A percentile compares a stretch with the other conserved stretches of the same genome.
phyloP scores from a whole-genome alignment of 2,888 invertebrate genomes.

The Celastrina argiolus region DNA sequence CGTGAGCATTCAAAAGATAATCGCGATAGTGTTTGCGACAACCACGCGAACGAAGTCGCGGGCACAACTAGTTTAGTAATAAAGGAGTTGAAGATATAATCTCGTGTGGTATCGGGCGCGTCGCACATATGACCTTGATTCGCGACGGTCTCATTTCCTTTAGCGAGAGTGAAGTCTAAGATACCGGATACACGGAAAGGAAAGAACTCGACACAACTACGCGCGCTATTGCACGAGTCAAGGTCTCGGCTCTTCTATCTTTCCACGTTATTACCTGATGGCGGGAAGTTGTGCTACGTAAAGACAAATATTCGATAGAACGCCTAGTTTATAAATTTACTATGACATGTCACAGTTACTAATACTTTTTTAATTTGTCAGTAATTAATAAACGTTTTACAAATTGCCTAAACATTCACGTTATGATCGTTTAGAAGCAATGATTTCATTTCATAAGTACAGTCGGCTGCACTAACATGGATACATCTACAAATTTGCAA shows the following conservation, averaged over 20 bases:
- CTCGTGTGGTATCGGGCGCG: not conserved
- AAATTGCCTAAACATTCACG: not conserved
- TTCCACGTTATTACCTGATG: not conserved
- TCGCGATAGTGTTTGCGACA: too few relatives aligned
- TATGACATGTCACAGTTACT: not conserved
- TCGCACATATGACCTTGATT: not conserved
- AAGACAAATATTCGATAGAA: not conserved
- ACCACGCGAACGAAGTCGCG: too few relatives aligned
- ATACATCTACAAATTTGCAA: too few relatives aligned
- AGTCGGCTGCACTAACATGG: too few relatives aligned
- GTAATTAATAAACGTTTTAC: not conserved
- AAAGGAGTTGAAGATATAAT: conserved; percentile 1
- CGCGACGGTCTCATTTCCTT: conserved; percentile 11
- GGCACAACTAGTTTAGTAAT: too few relatives aligned
- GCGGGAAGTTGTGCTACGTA: not conserved
- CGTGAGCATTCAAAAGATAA: too few relatives aligned
- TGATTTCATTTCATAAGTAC: not conserved
- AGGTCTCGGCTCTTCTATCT: not conserved
- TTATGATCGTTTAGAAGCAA: not conserved
- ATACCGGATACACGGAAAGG: conserved; percentile 11
- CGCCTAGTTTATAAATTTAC: not conserved
- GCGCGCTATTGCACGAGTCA: not conserved
- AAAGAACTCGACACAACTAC: not conserved
- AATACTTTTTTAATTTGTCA: not conserved
- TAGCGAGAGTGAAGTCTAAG: conserved; percentile 4